These are phyloP conservation scores for Heliconius congener DNA, from an alignment of 1,140 invertebrate species.

Conservation along the genomic window DNA sequence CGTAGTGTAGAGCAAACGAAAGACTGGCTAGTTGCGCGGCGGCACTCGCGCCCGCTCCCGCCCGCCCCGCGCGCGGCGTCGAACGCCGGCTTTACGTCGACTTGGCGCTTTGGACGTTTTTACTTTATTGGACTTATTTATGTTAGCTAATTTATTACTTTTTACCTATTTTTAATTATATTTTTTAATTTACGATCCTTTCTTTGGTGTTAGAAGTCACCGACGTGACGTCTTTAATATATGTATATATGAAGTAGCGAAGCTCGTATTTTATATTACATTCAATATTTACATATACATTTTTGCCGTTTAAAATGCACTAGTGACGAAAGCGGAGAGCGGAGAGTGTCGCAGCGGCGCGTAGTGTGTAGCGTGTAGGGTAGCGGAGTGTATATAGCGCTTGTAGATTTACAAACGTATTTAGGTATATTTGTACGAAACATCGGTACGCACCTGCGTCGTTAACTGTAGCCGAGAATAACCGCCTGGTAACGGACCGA, in stretches of 20 bases:
- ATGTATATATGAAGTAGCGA: background rate
- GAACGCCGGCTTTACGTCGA: background rate
- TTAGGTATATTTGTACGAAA: background rate
- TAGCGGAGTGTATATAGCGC: background rate
- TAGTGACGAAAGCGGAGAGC: background rate
- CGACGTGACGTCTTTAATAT: background rate
- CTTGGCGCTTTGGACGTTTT: background rate
- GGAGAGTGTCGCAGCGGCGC: background rate
- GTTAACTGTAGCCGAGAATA: background rate
- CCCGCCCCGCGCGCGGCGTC: background rate
- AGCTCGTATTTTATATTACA: background rate
- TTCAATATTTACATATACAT: background rate
- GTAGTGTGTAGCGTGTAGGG: background rate
- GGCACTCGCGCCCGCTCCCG: background rate
- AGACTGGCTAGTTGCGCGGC: constrained; percentile 73
- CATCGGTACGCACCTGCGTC: background rate
- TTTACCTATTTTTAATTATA: background rate
- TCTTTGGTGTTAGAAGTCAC: background rate
- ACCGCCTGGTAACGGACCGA: background rate
- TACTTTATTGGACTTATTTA: background rate
- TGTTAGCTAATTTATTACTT: background rate
- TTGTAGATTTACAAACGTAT: background rate
- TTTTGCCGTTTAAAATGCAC: constrained; percentile 10
- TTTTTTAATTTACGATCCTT: background rate
- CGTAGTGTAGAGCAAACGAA: constrained; percentile 76